Evolutionary conservation across 2,888 invertebrate species (phyloP), one percentile per base, ranked within the genome.

Genomic region (Caenorhabditis plicata): DNA sequence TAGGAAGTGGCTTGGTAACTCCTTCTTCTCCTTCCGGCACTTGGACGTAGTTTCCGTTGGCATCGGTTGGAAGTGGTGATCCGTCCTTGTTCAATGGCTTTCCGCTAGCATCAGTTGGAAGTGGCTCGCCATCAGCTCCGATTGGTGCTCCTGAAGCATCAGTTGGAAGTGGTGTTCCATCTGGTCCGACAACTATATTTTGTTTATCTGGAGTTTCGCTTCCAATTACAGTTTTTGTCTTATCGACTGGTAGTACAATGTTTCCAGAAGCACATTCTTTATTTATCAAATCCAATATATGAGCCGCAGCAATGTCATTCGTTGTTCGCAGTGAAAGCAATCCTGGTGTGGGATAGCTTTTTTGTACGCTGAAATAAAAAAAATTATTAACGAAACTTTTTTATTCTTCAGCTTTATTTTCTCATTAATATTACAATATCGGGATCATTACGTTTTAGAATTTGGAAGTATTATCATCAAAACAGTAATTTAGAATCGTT

Each of bases 101-200:
- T 44, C 57, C 57, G 19, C 29, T 17, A 4, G 50, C 25, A 41
- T 57, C 50, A n/a, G 55, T 55, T 22, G 55, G 55, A 36, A 55
- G 35, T 23, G 44, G 33, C 4, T 43, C 35, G 35, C 55, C 55
- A 31, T 67, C 64, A n/a, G 60, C 60, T 15, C 64, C 63, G 20
- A 44, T 40, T 4, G 58, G 41, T 7, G 55, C 43, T 25, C 52
- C 47, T 17, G 46, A 38, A 26, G 52, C 39, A 45, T 67, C 68
- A 19, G 61, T 65, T 19, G 62, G 46, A 7, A 61, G 23, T n/a
- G 50, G 44, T 27, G 15, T 22, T 22, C 64, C 63, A 25, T 61
- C 62, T n/a, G 63, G 54, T 38, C 58, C 66, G 25, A 54, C 38
- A 17, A 60, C 45, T 19, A 51, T 51, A 17, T 35, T 25, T 4